Evolutionary conservation across 2,797 vertebrate genomes (phyloP).

Genomic region (Cirrhinus mrigala): DNA sequence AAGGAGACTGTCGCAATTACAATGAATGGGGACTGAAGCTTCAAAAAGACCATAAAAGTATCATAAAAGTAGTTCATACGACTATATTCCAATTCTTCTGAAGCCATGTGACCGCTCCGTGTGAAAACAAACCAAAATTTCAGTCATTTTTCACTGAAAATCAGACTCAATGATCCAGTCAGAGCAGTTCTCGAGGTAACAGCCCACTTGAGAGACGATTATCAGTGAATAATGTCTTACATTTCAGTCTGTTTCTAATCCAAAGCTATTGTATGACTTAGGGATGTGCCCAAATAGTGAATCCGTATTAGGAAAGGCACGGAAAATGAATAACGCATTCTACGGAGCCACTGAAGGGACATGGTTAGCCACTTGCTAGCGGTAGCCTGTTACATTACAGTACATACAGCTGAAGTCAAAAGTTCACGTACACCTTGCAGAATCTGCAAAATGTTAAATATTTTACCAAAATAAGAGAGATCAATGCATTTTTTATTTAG

Average conservation of each 20-base stretch:
- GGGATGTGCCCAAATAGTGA: too few relatives aligned
- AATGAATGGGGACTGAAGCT: not conserved
- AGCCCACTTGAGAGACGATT: slow-evolving; percentile 14
- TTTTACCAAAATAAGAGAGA: too few relatives aligned
- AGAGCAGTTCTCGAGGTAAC: not conserved
- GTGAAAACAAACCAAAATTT: not conserved
- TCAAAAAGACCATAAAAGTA: not conserved
- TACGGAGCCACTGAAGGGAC: too few relatives aligned
- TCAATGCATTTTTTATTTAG: too few relatives aligned
- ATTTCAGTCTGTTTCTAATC: not conserved
- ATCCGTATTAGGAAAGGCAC: too few relatives aligned
- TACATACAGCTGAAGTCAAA: too few relatives aligned
- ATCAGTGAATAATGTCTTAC: not conserved
- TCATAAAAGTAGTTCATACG: not conserved
- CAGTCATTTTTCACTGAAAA: slow-evolving; percentile 16
- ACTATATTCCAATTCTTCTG: not conserved
- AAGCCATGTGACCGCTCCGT: not conserved
- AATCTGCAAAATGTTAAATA: too few relatives aligned
- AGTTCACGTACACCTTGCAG: too few relatives aligned
- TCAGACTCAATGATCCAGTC: not conserved
- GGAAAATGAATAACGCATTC: too few relatives aligned
- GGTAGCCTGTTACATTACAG: too few relatives aligned
- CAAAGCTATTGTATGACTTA: not conserved
- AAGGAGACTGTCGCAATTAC: not conserved
- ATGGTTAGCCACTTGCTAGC: too few relatives aligned